Percentiles rank a stretch among this genome's conserved stretches.
Conservation (phyloP, 2,797 vertebrate species). For the Okamejei kenojei region DNA sequence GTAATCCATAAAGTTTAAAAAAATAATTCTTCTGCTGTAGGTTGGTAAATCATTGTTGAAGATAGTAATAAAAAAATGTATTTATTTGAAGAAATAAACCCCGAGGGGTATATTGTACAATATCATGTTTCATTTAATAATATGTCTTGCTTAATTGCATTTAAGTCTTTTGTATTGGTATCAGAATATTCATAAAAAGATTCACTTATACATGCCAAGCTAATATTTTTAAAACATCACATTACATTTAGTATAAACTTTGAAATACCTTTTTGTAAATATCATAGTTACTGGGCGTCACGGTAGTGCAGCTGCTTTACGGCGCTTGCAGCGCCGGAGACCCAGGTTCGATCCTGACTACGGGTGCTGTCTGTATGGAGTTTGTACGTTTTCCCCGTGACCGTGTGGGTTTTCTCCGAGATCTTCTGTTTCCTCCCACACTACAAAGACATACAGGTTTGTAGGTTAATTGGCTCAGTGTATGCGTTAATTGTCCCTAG, state of each 20-base stretch:
- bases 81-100: neutral
- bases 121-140: neutral
- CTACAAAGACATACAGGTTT: no score
- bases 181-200: neutral
- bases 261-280: neutral
- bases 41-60: neutral
- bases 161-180: neutral
- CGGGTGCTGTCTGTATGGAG: no score
- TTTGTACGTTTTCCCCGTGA: no score
- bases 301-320: no score
- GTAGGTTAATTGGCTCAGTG: no score
- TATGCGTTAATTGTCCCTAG: no score
- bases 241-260: neutral
- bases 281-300: neutral
- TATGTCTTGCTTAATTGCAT: neutral
- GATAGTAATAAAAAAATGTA: neutral
- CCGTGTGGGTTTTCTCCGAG: no score
- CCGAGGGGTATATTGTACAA: neutral
- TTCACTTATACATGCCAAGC: neutral
- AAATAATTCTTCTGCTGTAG: neutral
- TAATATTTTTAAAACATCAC: slow-evolving; percentile 9
- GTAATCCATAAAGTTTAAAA: neutral
- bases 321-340: no score
- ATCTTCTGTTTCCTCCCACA: no score
- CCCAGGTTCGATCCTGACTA: no score